Percentiles rank a stretch among this genome's conserved stretches.
These are phyloP conservation scores for Bicyclus anynana DNA, from an alignment of 1,140 invertebrate genomes.

Conservation along the genomic window DNA sequence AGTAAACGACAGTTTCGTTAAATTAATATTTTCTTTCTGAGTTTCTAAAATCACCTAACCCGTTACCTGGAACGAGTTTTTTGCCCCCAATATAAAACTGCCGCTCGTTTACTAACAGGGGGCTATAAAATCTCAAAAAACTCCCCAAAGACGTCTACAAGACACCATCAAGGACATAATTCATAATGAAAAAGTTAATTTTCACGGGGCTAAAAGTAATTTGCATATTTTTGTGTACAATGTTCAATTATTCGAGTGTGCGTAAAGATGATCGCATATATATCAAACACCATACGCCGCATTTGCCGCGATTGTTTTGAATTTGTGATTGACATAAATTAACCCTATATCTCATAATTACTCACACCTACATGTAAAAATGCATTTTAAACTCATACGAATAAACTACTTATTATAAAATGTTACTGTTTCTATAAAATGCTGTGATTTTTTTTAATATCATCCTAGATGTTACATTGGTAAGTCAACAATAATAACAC, in stretches of 20 bases:
- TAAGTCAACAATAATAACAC: too few species aligned
- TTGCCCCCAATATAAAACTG: conserved; percentile 33
- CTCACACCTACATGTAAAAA: too few species aligned
- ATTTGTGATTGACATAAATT: too few species aligned
- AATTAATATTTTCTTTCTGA: background rate
- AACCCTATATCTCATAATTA: too few species aligned
- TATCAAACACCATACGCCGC: too few species aligned
- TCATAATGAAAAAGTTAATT: conserved; percentile 77
- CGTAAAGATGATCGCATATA: background rate
- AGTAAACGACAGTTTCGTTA: too few species aligned
- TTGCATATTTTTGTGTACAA: conserved; percentile 69
- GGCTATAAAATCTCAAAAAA: conserved; percentile 70
- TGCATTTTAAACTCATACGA: too few species aligned
- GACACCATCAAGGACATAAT: conserved; percentile 69
- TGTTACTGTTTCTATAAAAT: too few species aligned
- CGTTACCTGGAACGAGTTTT: conserved; percentile 25
- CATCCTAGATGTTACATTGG: too few species aligned
- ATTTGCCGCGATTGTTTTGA: too few species aligned
- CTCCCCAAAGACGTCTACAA: conserved; percentile 62
- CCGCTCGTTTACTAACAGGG: conserved; percentile 24
- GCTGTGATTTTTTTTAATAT: too few species aligned
- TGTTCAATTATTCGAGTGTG: conserved; percentile 64
- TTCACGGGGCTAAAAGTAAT: conserved; percentile 59
- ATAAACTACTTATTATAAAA: too few species aligned
- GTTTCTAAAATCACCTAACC: conserved; percentile 39